phyloP scores from a whole-genome alignment of 2,888 invertebrate species.

The Phyllotreta cruciferae region DNA sequence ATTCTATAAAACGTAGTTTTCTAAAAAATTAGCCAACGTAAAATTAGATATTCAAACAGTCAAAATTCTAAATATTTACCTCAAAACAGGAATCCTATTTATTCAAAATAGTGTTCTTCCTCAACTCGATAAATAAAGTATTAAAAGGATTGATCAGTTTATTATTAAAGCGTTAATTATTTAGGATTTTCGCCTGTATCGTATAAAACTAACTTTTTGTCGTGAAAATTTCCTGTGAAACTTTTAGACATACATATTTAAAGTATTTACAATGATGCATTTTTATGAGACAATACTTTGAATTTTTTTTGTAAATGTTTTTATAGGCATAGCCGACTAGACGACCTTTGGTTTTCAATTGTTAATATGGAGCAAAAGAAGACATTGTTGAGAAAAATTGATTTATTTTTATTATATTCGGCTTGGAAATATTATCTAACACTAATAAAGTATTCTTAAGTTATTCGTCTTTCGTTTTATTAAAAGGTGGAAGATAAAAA shows the following conservation, averaged over 20 bases:
- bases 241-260: constrained; percentile 29
- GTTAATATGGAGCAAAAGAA: constrained; percentile 49
- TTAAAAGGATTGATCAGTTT: too few species aligned
- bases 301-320: constrained; percentile 41
- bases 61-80: constrained; percentile 2
- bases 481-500: too few species aligned
- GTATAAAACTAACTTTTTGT: constrained; percentile 26
- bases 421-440: constrained; percentile 38
- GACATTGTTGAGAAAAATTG: constrained; percentile 46
- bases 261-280: constrained; percentile 45
- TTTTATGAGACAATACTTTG: constrained; percentile 49
- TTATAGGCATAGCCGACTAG: constrained; percentile 45
- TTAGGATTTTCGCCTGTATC: background rate
- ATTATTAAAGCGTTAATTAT: too few species aligned
- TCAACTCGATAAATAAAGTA: background rate
- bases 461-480: constrained; percentile 21
- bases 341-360: constrained; percentile 46
- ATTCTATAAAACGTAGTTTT: constrained; percentile 17
- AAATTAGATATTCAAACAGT: constrained; percentile 12
- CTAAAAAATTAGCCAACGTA: constrained; percentile 10
- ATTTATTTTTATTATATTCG: constrained; percentile 49
- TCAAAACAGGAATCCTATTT: background rate
- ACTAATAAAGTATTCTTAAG: constrained; percentile 41
- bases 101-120: background rate
- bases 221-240: constrained; percentile 28